A percentile compares a stretch with the other conserved stretches of the same genome.
Evolutionary conservation across 1,140 invertebrate genomes (phyloP).

Genomic region (Portunus trituberculatus): DNA sequence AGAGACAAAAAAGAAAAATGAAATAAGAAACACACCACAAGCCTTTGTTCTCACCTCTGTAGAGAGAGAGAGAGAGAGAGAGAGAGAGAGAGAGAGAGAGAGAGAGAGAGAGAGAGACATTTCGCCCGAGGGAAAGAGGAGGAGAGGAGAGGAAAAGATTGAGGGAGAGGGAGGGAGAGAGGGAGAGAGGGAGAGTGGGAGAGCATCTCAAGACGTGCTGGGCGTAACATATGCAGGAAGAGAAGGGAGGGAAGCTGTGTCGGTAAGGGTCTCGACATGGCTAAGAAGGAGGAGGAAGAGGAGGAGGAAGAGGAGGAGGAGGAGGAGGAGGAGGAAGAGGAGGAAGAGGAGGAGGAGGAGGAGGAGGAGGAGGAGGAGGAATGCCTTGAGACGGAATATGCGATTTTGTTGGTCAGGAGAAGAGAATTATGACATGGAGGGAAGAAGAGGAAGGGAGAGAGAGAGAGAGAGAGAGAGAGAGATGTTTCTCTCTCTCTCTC

Average conservation of each 20-base stretch:
- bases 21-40: neutral
- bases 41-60: neutral
- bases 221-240: neutral
- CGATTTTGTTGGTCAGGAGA: neutral
- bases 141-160: neutral
- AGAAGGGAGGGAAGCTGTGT: neutral
- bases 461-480: neutral
- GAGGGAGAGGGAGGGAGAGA: neutral
- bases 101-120: neutral
- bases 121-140: neutral
- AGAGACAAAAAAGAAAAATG: constrained; percentile 3
- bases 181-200: neutral
- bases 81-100: constrained; percentile 45
- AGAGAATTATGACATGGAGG: neutral
- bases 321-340: neutral
- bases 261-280: neutral
- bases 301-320: neutral
- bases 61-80: constrained; percentile 28
- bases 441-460: constrained; percentile 1
- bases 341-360: neutral
- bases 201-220: neutral
- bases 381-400: constrained; percentile 21
- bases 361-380: constrained; percentile 23
- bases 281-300: constrained; percentile 1
- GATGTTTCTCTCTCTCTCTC: neutral